These are phyloP conservation scores for Fissipunctia ypsillon DNA, from an alignment of 2,888 invertebrate genomes.

Conservation along the genomic window DNA sequence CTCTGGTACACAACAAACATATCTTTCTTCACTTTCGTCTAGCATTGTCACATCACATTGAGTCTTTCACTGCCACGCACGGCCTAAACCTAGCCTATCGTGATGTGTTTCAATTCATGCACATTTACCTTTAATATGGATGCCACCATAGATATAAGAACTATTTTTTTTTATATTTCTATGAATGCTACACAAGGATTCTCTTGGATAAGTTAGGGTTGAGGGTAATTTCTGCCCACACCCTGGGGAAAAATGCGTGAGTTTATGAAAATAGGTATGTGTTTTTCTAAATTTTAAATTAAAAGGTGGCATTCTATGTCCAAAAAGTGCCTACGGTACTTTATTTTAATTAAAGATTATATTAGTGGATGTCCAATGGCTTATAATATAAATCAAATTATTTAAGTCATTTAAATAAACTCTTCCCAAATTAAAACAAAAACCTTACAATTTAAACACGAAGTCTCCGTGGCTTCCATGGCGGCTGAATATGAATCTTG, in stretches of 20 bases:
- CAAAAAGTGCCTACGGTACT: background rate
- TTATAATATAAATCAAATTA: background rate
- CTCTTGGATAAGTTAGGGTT: background rate
- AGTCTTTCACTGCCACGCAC: conserved; percentile 12
- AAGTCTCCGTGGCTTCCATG: conserved; percentile 76
- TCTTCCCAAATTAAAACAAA: conserved; percentile 34
- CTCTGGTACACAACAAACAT: conserved; percentile 39
- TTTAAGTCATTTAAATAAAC: background rate
- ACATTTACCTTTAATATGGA: background rate
- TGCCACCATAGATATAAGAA: too few species aligned
- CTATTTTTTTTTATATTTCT: too few species aligned
- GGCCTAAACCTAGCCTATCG: background rate
- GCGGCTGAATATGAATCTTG: conserved; percentile 55
- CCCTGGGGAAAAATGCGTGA: background rate
- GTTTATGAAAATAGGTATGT: background rate
- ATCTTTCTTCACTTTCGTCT: conserved; percentile 50
- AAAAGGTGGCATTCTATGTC: background rate
- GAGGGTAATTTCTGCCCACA: background rate
- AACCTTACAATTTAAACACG: conserved; percentile 76
- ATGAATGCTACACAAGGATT: background rate
- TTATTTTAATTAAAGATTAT: background rate
- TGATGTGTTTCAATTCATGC: background rate
- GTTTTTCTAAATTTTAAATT: conserved; percentile 1
- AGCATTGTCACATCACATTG: conserved; percentile 45
- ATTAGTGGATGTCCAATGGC: background rate